Conservation (phyloP, 2,797 vertebrate genomes). For the Micromesistius poutassou region DNA sequence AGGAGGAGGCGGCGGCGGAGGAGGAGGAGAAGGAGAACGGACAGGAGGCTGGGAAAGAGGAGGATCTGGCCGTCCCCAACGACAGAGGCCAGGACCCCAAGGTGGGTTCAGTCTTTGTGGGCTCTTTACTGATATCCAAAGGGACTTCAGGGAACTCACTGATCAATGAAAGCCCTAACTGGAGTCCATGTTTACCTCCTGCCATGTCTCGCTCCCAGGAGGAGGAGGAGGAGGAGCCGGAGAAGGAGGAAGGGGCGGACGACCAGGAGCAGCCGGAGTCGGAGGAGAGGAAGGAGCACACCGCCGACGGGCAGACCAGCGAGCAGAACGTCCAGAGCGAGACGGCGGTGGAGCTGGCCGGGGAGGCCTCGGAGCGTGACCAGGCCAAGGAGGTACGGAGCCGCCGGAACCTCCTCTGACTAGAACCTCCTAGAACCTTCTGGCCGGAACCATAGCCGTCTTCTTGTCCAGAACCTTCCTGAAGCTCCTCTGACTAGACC, state of each 20-base stretch:
- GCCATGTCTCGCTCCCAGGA: constrained; percentile 12
- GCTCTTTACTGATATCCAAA: background rate
- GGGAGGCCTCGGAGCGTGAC: constrained; percentile 85
- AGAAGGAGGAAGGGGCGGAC: constrained; percentile 58
- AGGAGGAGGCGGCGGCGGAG: constrained; percentile 51
- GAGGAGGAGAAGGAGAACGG: constrained; percentile 53
- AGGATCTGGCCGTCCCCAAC: constrained; percentile 56
- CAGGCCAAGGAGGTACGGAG: constrained; percentile 85
- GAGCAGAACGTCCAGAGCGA: constrained; percentile 88
- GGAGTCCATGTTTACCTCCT: background rate
- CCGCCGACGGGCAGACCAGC: constrained; percentile 81
- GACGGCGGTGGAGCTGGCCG: constrained; percentile 86
- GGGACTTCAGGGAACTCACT: background rate
- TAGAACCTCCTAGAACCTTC: too few species aligned
- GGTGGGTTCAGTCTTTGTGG: constrained; percentile 61
- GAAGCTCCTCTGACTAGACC: background rate
- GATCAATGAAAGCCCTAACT: background rate
- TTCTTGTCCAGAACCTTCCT: background rate
- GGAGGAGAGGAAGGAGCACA: constrained; percentile 81
- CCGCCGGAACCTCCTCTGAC: background rate
- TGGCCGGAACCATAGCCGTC: background rate
- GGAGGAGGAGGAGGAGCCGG: constrained; percentile 65
- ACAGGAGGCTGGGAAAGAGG: constrained; percentile 48
- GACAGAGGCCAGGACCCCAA: constrained; percentile 79
- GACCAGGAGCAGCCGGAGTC: constrained; percentile 76